These are phyloP conservation scores for Piaya cayana DNA, from an alignment of 2,113 vertebrate genomes.

Conservation along the genomic window DNA sequence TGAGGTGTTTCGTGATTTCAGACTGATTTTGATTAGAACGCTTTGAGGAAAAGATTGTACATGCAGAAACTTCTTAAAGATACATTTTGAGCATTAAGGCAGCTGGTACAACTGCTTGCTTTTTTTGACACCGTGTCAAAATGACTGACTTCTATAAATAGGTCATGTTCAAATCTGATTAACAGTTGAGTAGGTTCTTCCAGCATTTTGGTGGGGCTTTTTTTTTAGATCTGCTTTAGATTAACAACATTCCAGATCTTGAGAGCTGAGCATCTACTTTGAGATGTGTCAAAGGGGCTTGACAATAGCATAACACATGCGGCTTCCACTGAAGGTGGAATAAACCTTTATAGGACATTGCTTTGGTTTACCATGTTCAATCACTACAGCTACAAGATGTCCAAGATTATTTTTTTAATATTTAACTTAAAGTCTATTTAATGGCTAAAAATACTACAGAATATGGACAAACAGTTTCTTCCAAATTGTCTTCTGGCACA, in stretches of 20 bases:
- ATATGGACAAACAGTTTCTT: neutral
- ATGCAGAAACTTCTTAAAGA: neutral
- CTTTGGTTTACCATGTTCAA: neutral
- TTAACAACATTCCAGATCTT: neutral
- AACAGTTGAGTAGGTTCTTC: neutral
- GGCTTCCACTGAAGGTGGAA: neutral
- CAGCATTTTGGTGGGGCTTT: neutral
- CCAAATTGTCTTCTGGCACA: neutral
- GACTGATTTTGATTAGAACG: neutral
- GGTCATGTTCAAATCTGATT: neutral
- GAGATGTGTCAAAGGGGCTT: neutral
- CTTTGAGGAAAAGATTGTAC: neutral
- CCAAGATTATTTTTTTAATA: neutral
- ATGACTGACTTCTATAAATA: neutral
- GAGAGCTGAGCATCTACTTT: neutral
- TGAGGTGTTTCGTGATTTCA: neutral
- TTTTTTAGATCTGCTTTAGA: neutral
- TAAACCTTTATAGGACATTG: neutral
- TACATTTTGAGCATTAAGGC: neutral
- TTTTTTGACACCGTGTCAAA: neutral
- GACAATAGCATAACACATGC: neutral
- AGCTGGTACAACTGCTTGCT: neutral
- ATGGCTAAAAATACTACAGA: neutral
- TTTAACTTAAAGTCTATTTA: neutral
- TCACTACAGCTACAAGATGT: neutral